Base-by-base conservation (phyloP, 2,113 vertebrate species). In the Prionailurus viverrinus region DNA sequence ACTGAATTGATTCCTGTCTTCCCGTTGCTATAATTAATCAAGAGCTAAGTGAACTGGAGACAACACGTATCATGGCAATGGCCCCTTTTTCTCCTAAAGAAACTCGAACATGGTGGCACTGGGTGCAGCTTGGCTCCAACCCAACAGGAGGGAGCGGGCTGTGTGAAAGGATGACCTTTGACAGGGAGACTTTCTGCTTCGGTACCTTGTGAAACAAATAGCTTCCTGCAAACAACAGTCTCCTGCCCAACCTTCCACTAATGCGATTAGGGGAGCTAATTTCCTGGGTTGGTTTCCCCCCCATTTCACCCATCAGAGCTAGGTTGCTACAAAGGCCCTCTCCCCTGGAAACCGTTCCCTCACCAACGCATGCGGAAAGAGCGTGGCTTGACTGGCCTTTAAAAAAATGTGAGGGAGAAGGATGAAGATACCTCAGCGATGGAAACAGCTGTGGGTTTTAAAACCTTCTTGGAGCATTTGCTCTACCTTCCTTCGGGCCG, bases 251-350 rank as follows among this genome's bases (percentile, higher is more conserved):
- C 97, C 99, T 99, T 99, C 98, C 97, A 97, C 99, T 99, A 99
- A 99, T 99, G 99, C 96, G 99, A 99, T 99, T 99, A 99, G 99
- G 36, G 98, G 98, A 99, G 99, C 99, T 99, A 99, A 99, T 99
- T 99, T 99, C 99, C 99, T 99, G 99, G 99, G 99, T 99, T 99
- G 98, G 98, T 99, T 99, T 99, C 99, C 98, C 98, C 98, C 97
- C 98, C 98, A 99, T 99, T 99, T 99, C 99, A 99, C 99, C 99
- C 99, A 99, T 99, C 99, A 99, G 98, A 99, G 98, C 98, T 96
- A 98, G 91, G 85, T 93, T 98, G 98, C 97, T 97, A 95, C 98
- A 99, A 97, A 98, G 97, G 97, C 97, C 68, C 45, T 89, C 97
- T 87, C 96, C 90, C 88, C 96, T 95, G 96, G 97, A 98, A 98